Base-by-base conservation (phyloP, 2,888 invertebrate genomes). In the Synergus laeviventris region DNA sequence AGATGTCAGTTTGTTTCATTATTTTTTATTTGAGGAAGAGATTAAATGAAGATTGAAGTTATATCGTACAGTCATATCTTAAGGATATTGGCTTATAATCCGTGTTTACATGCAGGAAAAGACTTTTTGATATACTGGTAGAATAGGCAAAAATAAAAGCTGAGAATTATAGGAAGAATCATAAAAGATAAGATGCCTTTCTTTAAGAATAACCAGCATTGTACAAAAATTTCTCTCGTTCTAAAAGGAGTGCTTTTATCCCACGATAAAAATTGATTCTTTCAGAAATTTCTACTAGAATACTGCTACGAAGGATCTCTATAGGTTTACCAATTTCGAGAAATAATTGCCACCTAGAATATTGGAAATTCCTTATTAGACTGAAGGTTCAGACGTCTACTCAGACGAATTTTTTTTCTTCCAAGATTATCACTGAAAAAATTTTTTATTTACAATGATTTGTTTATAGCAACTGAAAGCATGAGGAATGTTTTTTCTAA, bases 101-200 rank as follows among this genome's bases (percentile, higher is more conserved):
- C 24, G 5, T 66, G 45, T 42, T 45, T 49, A 42, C 24, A 18
- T 8, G 24, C 21, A 24, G 2, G 24, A 18, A 45, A 12, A 49
- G 31, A 31, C 31, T n/a, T 31, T 31, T 70, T 31, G 49, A 24
- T 70, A 21, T 66, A 70, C 24, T n/a, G 70, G n/a, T 11, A 45
- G 24, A 31, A 49, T 24, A 31, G 49, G 31, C 49, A 49, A 62
- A 18, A 62, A 62, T 62, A 62, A 38, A 62, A 38, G 39, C 9
- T 38, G 16, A 49, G 49, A 49, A 70, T 70, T 49, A 70, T 70
- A 31, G 16, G 16, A 70, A 70, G n/a, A 2, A 42, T 49, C 45
- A 14, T 70, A 70, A 70, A 70, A 70, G 56, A 56, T 21, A 21
- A 31, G 31, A 24, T 45, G 31, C 31, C 31, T 70, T 70, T 24